Evolutionary conservation across 2,888 invertebrate genomes (phyloP).

Genomic region (Dynastes maya): DNA sequence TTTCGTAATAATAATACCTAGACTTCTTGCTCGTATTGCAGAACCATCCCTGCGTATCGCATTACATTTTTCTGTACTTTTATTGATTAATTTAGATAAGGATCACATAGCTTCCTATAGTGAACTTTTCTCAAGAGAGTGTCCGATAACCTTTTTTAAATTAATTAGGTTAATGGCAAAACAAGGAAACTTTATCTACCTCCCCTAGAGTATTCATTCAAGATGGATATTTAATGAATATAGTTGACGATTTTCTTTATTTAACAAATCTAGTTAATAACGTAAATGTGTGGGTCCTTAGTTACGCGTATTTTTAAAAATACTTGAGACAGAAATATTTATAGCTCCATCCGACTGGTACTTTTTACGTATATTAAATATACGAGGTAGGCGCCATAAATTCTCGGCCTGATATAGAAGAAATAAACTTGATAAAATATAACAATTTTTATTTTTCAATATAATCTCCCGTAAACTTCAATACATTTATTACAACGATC

Average conservation of each 20-base stretch:
- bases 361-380: no score
- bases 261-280: not conserved
- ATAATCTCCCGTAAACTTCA: no score
- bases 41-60: not conserved
- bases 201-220: not conserved
- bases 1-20: not conserved
- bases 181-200: not conserved
- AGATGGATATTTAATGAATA: constrained; percentile 10
- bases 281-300: not conserved
- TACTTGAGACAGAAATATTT: no score
- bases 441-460: no score
- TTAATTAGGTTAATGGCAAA: constrained; percentile 14
- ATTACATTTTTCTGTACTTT: not conserved
- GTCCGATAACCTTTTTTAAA: not conserved
- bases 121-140: constrained; percentile 7
- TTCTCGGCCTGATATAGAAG: no score
- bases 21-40: not conserved
- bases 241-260: not conserved
- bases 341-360: no score
- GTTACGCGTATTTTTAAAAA: no score
- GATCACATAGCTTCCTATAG: constrained; percentile 1
- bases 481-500: no score
- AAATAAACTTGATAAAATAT: no score
- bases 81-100: constrained; percentile 10
- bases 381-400: no score